Base-by-base conservation (phyloP, 2,113 vertebrate species). In the Phalacrocorax pelagicus region DNA sequence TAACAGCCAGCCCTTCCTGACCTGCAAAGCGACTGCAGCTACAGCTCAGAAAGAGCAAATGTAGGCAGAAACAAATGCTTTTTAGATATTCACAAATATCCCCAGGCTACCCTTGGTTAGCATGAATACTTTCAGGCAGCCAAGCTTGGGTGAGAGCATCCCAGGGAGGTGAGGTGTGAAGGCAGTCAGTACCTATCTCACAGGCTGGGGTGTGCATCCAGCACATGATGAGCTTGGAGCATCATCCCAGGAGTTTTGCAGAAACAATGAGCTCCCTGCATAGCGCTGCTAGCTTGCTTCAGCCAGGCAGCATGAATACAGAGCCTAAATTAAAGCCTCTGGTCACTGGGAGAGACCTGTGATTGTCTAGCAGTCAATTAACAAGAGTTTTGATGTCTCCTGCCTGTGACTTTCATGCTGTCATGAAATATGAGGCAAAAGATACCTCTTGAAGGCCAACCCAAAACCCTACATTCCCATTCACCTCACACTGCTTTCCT, bases 221-320 rank as follows among this genome's bases (percentile, higher is more conserved):
- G 26, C 0, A 0, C 42, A 10, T 3, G 32, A n/a, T 15, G 24
- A 63, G 30, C 61, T 65, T 17, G 17, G 16, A 75, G 21, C 44
- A 69, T 14, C 66, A 10, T 20, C 22, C 21, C 49, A 23, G 18
- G 40, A 65, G 32, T 7, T 44, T 5, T 49, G 38, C 27, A n/a
- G 75, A 47, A 57, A 18, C 38, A 26, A 20, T 4, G 34, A 86
- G 40, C n/a, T 66, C 46, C n/a, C n/a, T 63, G 54, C 16, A 9
- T 15, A 73, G 24, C 2, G 0, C 27, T 40, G 27, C 32, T 46
- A 21, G 59, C 49, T 73, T 52, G 15, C 40, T 66, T 75, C 42
- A 32, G 16, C 16, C 47, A 57, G 42, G 15, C 18, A 32, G 8
- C 4, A 34, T 21, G 29, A 46, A 49, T 87, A 75, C 15, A 42